Conservation (phyloP, 1,140 invertebrate species). For the Sminthurinus signatus region DNA sequence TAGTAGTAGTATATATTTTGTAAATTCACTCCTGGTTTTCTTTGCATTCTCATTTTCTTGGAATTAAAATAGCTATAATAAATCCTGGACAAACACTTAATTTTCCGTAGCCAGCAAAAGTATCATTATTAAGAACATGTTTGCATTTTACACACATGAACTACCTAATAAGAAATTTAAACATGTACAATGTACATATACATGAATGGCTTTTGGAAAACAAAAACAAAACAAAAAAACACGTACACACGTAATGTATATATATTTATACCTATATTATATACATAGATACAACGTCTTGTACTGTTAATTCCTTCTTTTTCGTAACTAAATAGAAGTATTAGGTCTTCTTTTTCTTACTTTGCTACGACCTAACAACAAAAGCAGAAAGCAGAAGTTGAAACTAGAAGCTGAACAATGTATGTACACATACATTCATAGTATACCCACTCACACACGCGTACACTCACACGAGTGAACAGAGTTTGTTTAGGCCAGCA, state of each 20-base stretch:
- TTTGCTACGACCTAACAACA: neutral
- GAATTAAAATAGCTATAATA: slow-evolving; percentile 10
- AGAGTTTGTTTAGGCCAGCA: slow-evolving; percentile 10
- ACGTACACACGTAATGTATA: neutral
- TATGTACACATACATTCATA: neutral
- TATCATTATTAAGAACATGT: neutral
- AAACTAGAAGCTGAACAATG: neutral
- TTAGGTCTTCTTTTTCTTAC: neutral
- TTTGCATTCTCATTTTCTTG: neutral
- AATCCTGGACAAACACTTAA: slow-evolving; percentile 10
- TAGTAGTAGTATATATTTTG: too few relatives aligned
- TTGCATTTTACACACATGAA: neutral
- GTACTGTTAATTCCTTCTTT: neutral
- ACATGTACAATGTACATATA: neutral
- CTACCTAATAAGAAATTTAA: slow-evolving; percentile 8
- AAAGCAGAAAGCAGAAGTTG: neutral
- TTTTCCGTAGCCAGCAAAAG: slow-evolving; percentile 8
- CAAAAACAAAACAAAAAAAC: neutral
- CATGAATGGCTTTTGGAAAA: neutral
- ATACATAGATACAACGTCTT: neutral
- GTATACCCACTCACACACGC: neutral
- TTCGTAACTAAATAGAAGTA: neutral
- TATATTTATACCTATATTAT: neutral
- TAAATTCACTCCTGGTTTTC: too few relatives aligned
- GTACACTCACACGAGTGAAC: neutral